These are phyloP conservation scores for Zhuqinia jingwanae DNA, from an alignment of 2,888 invertebrate genomes.

Conservation along the genomic window DNA sequence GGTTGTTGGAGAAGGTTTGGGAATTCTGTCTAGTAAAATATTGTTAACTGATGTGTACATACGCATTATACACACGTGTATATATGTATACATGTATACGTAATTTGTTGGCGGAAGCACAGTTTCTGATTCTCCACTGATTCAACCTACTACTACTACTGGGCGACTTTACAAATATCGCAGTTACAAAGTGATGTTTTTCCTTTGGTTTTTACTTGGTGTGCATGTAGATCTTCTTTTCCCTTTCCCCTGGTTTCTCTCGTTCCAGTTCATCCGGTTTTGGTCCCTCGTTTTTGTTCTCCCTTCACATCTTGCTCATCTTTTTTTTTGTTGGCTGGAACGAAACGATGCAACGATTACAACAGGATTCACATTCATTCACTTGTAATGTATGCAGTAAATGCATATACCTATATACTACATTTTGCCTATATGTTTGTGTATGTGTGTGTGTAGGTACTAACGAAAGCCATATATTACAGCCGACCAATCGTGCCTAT, in stretches of 20 bases:
- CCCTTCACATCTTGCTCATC: constrained; percentile 20
- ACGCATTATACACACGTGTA: neutral
- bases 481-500: too few relatives aligned
- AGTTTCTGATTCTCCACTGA: constrained; percentile 1
- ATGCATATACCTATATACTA: constrained; percentile 28
- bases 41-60: constrained; percentile 34
- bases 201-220: constrained; percentile 23
- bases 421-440: neutral
- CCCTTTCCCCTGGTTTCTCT: constrained; percentile 35
- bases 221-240: constrained; percentile 42
- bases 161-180: too few relatives aligned
- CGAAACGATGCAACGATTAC: constrained; percentile 44
- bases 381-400: constrained; percentile 38
- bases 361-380: constrained; percentile 39
- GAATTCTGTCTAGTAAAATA: constrained; percentile 37
- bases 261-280: constrained; percentile 35
- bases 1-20: constrained; percentile 11
- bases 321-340: constrained; percentile 20
- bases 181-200: constrained; percentile 3
- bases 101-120: neutral
- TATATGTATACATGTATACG: too few relatives aligned
- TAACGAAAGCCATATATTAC: neutral
- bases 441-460: neutral
- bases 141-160: neutral
- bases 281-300: neutral